phyloP scores from a whole-genome alignment of 2,113 vertebrate species.

The Rhea americana region DNA sequence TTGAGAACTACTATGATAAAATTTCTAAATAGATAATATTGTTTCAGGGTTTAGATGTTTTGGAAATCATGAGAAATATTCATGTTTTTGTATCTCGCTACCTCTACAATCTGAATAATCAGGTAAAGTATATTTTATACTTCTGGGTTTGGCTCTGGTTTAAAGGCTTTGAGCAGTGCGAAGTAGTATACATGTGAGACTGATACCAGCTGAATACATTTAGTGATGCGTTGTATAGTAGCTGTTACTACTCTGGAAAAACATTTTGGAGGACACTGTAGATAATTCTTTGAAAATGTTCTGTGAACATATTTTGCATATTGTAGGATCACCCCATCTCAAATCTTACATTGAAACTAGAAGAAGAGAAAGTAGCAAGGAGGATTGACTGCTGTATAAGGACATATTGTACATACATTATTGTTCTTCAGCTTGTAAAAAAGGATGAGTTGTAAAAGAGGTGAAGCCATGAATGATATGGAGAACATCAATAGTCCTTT shows the following conservation, averaged over 20 bases:
- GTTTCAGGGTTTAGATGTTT: conserved; percentile 92
- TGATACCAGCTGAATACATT: background rate
- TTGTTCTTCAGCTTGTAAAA: background rate
- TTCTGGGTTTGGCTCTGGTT: background rate
- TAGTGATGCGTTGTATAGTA: background rate
- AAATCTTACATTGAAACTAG: background rate
- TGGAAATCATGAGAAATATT: conserved; percentile 99
- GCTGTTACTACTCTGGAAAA: background rate
- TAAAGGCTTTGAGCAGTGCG: background rate
- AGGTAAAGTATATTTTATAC: conserved; percentile 73
- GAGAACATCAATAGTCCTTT: background rate
- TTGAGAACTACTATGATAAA: background rate
- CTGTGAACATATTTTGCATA: background rate
- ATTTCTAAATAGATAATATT: conserved; percentile 32
- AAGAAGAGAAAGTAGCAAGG: background rate
- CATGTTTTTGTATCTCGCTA: conserved; percentile 98
- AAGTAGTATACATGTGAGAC: accelerated
- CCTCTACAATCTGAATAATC: conserved; percentile 99
- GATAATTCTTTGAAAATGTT: background rate
- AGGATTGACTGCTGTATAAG: background rate
- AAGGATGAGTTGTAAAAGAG: background rate
- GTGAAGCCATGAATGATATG: background rate
- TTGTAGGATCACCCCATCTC: background rate
- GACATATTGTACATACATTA: background rate
- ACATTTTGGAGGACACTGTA: background rate